phyloP scores from a whole-genome alignment of 2,888 invertebrate species.

The Drosophila mercatorum region DNA sequence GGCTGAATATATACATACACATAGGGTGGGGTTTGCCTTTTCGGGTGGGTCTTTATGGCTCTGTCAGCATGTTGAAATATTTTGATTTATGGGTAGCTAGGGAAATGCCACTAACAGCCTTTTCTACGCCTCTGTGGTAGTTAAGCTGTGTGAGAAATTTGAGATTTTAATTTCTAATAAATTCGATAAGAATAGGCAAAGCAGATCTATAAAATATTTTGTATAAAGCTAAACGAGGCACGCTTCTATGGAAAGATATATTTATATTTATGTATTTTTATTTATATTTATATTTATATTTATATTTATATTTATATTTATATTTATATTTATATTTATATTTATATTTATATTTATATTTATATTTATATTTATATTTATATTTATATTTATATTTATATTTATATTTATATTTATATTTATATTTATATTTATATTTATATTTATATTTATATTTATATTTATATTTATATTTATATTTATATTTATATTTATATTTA shows the following conservation, averaged over 20 bases:
- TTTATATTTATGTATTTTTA: background rate
- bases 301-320: background rate
- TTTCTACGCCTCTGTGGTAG: conserved; percentile 10
- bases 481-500: too few relatives aligned
- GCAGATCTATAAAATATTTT: background rate
- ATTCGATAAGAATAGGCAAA: background rate
- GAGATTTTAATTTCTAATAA: conserved; percentile 16
- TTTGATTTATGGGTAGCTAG: conserved; percentile 48
- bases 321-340: too few relatives aligned
- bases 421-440: too few relatives aligned
- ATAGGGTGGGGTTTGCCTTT: conserved; percentile 1
- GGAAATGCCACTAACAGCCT: conserved; percentile 31
- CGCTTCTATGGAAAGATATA: background rate
- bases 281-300: background rate
- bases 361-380: too few relatives aligned
- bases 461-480: too few relatives aligned
- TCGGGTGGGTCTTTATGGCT: conserved; percentile 34
- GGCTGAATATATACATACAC: conserved; percentile 14
- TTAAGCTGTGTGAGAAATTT: conserved; percentile 48
- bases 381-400: too few relatives aligned
- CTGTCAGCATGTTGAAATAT: conserved; percentile 50
- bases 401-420: too few relatives aligned
- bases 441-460: too few relatives aligned
- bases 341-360: too few relatives aligned
- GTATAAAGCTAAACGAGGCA: background rate